phyloP scores from a whole-genome alignment of 1,140 invertebrate species.

The Leptinotarsa undecemlineata region DNA sequence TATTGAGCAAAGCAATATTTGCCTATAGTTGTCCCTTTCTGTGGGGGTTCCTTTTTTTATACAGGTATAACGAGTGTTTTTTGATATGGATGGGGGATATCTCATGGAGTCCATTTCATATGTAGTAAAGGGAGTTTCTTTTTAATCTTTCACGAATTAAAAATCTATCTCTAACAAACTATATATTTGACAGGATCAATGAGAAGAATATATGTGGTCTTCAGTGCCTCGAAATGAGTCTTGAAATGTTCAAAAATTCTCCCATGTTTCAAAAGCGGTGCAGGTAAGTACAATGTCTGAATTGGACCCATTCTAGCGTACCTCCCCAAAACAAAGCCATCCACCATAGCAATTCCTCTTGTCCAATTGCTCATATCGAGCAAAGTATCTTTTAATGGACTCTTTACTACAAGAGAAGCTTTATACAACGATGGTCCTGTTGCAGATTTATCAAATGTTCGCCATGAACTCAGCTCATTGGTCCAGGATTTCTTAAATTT shows the following conservation, averaged over 20 bases:
- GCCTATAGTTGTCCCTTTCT: too few species aligned
- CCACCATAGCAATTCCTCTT: slow-evolving; percentile 66
- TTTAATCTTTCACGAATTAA: too few species aligned
- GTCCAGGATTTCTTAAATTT: slow-evolving; percentile 58
- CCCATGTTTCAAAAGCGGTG: slow-evolving; percentile 59
- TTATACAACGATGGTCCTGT: slow-evolving; percentile 50
- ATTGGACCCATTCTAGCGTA: slow-evolving; percentile 63
- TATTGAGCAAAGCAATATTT: too few species aligned
- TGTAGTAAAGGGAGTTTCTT: too few species aligned
- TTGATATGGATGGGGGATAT: too few species aligned
- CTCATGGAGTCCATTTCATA: too few species aligned
- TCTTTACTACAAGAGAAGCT: slow-evolving; percentile 38
- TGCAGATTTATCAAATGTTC: slow-evolving; percentile 17
- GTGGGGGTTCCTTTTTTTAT: too few species aligned
- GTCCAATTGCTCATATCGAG: slow-evolving; percentile 58
- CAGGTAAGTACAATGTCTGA: slow-evolving; percentile 64
- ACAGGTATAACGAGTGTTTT: too few species aligned
- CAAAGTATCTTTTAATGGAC: slow-evolving; percentile 41
- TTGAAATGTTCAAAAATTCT: slow-evolving; percentile 53
- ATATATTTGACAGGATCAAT: too few species aligned
- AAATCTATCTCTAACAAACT: too few species aligned
- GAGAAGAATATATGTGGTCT: background rate
- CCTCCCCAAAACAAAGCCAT: slow-evolving; percentile 68
- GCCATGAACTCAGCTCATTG: slow-evolving; percentile 39
- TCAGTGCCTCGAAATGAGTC: slow-evolving; percentile 26